These are phyloP conservation scores for Chrysaora quinquecirrha DNA, from an alignment of 30 jellyfish, hydroid and myxozoan species.

Conservation along the genomic window DNA sequence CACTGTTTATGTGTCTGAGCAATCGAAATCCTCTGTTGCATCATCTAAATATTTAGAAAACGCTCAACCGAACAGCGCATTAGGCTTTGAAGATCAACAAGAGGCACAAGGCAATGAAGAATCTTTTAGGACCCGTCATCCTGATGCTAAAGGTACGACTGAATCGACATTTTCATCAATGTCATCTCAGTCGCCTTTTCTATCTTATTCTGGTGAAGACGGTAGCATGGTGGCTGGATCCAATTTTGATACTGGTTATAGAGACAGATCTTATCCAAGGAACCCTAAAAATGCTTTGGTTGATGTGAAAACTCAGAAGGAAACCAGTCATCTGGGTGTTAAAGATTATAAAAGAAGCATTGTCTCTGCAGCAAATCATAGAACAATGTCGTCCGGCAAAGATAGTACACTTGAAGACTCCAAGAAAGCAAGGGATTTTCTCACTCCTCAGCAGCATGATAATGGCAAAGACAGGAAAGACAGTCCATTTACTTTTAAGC, in stretches of 20 bases:
- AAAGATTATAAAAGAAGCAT: too few relatives aligned
- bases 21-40: slow-evolving; percentile 37
- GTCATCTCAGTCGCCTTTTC: slow-evolving; percentile 50
- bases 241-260: too few relatives aligned
- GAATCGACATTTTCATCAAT: slow-evolving; percentile 19
- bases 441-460: background rate
- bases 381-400: too few relatives aligned
- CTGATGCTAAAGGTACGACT: background rate
- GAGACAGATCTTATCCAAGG: too few relatives aligned
- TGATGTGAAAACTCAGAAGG: too few relatives aligned
- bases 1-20: slow-evolving; percentile 78
- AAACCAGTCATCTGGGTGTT: too few relatives aligned
- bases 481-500: background rate
- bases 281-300: too few relatives aligned
- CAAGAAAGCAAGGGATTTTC: background rate
- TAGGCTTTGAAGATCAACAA: background rate
- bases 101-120: background rate
- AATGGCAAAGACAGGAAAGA: background rate
- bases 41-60: slow-evolving; percentile 18
- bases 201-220: slow-evolving; percentile 12
- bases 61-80: background rate
- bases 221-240: background rate
- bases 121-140: background rate
- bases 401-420: background rate
- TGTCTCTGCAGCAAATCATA: too few relatives aligned